Evolutionary conservation across 2,113 vertebrate genomes (phyloP), one percentile per base, ranked within the genome.

Genomic region (Callospermophilus lateralis): DNA sequence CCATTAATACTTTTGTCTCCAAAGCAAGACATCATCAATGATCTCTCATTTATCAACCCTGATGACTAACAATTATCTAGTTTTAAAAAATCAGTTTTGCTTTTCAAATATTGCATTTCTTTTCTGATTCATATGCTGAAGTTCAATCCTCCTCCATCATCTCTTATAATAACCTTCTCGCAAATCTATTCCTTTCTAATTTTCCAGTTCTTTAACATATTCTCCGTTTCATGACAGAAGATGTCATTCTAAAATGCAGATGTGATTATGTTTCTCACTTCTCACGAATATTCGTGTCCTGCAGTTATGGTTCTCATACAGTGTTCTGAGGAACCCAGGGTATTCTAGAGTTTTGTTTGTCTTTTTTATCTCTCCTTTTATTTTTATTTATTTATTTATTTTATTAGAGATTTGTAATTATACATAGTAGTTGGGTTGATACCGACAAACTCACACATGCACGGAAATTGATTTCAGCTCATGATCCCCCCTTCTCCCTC

Each of bases 51-150:
- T 34, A 67, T 67, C 37, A 58, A 77, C 79, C 37, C 39, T 84
- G 58, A 28, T 61, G 70, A 94, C 20, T 48, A 87, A 73, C 39
- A 58, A 34, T 26, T 72, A 10, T 63, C 77, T 22, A 73, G 76
- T 53, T 81, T 90, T 45, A 72, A 85, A 85, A 93, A 67, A 83
- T 90, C 32, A 87, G 30, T 74, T 73, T 92, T 65, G 58, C 51
- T 89, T 93, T 53, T 88, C 34, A 80, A 81, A 65, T 91, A 68
- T 58, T 78, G 7, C 11, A 72, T 65, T 61, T 85, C 32, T 95
- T 87, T 94, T 92, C 61, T 80, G 67, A 92, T 70, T 76, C 8
- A 24, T 73, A 63, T 87, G 37, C 34, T 42, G 51, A 83, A 74
- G 19, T 28, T 92, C 16, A 67, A 87, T 72, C 42, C 37, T 90